Base-by-base conservation (phyloP, 2,113 vertebrate species). In the Kobus ellipsiprymnus region DNA sequence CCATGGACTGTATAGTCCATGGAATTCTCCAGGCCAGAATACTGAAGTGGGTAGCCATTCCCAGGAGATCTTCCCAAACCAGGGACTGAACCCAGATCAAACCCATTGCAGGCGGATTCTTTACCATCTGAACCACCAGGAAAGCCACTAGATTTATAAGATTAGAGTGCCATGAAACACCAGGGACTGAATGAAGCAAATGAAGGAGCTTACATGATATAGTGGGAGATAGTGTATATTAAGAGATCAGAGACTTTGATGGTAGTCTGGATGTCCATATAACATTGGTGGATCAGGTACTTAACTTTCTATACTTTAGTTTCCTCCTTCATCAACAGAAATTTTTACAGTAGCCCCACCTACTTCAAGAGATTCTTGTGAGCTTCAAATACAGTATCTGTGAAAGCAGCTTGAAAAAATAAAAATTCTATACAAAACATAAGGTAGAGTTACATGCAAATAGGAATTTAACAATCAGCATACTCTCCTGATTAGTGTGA, bases 401-500 rank as follows among this genome's bases (percentile, higher is more conserved):
- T 67, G 89, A 64, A 96, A 89, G 46, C 11, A 95, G 10, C 33
- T 78, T 92, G 33, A 90, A 85, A 95, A 97, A 95, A 96, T 23
- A n/a, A 77, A 90, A 71, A 64, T 55, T 71, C n/a, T 74, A 21
- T n/a, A 67, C 8, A 91, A 91, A 93, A 89, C 71, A 77, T 40
- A 87, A 74, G 52, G 78, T 59, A 83, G 48, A 91, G 11, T 50
- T 83, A 96, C 11, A 3, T 78, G 27, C 29, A 84, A 92, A 87
- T 19, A 93, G 67, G 13, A 88, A 84, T 80, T 60, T 87, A 60
- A 93, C 57, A 94, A 91, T n/a, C 12, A 92, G 23, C 29, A 84
- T 4, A 71, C 52, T 17, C 14, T 92, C 48, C 30, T 82, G 27
- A 92, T 54, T 77, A 85, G 21, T 55, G 52, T 64, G 46, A 78